Conservation (phyloP, 1,140 invertebrate genomes). For the Ruditapes philippinarum region DNA sequence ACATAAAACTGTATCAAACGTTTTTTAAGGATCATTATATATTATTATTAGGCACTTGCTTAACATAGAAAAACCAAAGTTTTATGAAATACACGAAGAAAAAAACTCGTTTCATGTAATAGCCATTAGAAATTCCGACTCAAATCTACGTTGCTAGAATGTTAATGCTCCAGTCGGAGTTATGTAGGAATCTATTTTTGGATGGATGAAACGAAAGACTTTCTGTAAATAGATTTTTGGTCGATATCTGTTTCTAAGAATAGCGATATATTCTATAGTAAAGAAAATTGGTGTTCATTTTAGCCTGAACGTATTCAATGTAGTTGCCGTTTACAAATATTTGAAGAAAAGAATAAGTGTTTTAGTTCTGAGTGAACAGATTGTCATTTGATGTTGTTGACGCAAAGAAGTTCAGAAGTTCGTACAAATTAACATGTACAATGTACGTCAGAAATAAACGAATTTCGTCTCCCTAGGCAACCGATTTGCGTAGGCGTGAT, state of each 20-base stretch:
- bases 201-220: neutral
- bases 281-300: slow-evolving; percentile 1
- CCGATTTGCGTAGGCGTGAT: slow-evolving; percentile 43
- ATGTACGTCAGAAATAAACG: slow-evolving; percentile 51
- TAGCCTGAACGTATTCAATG: neutral
- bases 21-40: too few species aligned
- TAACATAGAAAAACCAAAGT: too few species aligned
- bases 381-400: neutral
- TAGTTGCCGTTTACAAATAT: neutral
- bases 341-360: neutral
- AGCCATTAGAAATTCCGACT: too few species aligned
- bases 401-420: slow-evolving; percentile 1
- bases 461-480: slow-evolving; percentile 48
- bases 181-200: slow-evolving; percentile 17
- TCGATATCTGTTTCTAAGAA: slow-evolving; percentile 44
- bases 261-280: slow-evolving; percentile 2
- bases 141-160: too few species aligned
- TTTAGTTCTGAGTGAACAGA: neutral
- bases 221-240: slow-evolving; percentile 36
- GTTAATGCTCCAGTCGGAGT: neutral
- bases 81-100: too few species aligned
- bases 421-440: slow-evolving; percentile 15
- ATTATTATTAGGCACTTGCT: too few species aligned
- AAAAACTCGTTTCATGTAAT: too few species aligned
- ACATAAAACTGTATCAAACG: too few species aligned